phyloP scores from a whole-genome alignment of 2,797 vertebrate genomes.

The Margarornis squamiger region DNA sequence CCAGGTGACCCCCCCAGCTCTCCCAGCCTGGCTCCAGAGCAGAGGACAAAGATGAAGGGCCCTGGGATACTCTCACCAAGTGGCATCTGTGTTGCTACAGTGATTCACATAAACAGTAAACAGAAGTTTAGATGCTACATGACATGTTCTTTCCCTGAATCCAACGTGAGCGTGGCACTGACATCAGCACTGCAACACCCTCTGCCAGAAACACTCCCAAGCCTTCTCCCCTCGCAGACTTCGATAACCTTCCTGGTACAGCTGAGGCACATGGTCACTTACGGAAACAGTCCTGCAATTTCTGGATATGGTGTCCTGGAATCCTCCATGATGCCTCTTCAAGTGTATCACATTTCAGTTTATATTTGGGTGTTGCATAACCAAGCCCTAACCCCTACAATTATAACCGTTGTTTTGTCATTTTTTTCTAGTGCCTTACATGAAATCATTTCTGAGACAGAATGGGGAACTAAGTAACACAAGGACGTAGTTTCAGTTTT shows the following conservation, averaged over 20 bases:
- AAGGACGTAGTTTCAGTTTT: background rate
- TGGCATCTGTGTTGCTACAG: background rate
- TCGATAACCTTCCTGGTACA: background rate
- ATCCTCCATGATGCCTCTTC: background rate
- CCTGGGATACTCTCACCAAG: background rate
- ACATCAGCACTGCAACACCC: background rate
- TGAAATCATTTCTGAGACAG: background rate
- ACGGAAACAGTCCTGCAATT: background rate
- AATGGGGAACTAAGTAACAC: background rate
- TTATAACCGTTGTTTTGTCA: fast-evolving
- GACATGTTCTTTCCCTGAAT: background rate
- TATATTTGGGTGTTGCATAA: slow-evolving; percentile 53
- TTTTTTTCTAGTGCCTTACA: background rate
- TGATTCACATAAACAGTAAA: background rate
- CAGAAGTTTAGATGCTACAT: background rate
- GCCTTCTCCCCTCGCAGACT: background rate
- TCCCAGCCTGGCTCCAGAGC: background rate
- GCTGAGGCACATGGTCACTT: background rate
- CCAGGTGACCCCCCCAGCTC: background rate
- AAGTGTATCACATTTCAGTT: slow-evolving; percentile 28
- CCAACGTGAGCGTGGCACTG: background rate
- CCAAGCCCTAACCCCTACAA: background rate
- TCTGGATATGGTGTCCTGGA: background rate
- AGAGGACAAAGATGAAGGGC: background rate
- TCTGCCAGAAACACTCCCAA: background rate